Conservation (phyloP, 2,113 vertebrate species). For the cat (Felis catus) region DNA sequence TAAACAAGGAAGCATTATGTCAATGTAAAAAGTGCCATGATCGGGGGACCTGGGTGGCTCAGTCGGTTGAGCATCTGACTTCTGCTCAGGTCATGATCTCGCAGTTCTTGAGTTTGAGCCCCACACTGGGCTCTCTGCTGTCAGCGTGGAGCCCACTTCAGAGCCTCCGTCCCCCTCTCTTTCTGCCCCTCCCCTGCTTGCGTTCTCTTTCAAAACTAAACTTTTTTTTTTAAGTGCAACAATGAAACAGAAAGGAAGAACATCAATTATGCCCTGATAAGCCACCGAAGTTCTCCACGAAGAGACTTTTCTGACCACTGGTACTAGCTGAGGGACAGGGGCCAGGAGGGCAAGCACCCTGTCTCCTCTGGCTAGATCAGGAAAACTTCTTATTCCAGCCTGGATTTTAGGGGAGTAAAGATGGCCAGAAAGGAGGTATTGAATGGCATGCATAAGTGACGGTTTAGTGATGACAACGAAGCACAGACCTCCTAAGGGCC, state of each 20-base stretch:
- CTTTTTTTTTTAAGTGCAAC: too few species aligned
- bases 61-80: too few species aligned
- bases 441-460: neutral
- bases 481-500: neutral
- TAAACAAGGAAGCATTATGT: neutral
- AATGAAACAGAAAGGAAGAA: neutral
- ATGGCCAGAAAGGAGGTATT: neutral
- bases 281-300: neutral
- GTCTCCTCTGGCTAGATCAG: neutral
- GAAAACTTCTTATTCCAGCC: neutral
- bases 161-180: too few species aligned
- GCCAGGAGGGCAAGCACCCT: neutral
- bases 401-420: neutral
- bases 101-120: too few species aligned
- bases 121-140: too few species aligned
- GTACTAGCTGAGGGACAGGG: neutral
- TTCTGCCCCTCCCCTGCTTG: too few species aligned
- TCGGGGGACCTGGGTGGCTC: too few species aligned
- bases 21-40: neutral
- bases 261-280: neutral
- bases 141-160: too few species aligned
- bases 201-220: too few species aligned
- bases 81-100: too few species aligned
- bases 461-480: neutral
- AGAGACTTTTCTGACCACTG: neutral